Conservation (phyloP, 2,797 vertebrate species). For the Monodelphis domestica region DNA sequence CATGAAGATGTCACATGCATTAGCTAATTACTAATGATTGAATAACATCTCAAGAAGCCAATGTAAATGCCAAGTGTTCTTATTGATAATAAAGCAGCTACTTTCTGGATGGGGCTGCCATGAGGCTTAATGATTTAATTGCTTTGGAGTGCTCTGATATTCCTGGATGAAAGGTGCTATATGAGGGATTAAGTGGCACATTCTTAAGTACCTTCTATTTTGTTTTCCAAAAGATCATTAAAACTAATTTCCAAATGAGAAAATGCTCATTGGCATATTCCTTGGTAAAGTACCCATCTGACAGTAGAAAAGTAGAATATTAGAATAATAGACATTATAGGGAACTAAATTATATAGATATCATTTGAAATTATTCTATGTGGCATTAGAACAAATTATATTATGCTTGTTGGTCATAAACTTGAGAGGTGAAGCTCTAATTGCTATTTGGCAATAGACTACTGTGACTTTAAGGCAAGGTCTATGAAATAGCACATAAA, state of each 20-base stretch:
- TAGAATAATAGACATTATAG: conserved; percentile 33
- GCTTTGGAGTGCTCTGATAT: conserved; percentile 69
- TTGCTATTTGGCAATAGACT: conserved; percentile 24
- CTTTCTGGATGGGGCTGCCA: conserved; percentile 70
- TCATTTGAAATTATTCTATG: conserved; percentile 2
- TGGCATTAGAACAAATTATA: neutral
- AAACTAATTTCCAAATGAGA: conserved; percentile 32
- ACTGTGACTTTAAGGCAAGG: conserved; percentile 34
- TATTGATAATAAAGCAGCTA: conserved; percentile 76
- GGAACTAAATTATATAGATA: neutral
- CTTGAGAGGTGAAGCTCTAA: neutral
- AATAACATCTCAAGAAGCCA: conserved; percentile 56
- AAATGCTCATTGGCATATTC: neutral
- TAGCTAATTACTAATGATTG: conserved; percentile 66
- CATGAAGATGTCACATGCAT: conserved; percentile 28
- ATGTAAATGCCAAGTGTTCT: conserved; percentile 77
- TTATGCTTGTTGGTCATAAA: neutral
- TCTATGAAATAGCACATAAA: conserved; percentile 11
- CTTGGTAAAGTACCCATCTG: neutral
- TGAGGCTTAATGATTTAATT: conserved; percentile 80
- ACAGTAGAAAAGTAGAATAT: conserved; percentile 10
- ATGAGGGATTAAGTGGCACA: conserved; percentile 59
- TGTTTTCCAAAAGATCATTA: conserved; percentile 62
- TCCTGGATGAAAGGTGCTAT: conserved; percentile 72
- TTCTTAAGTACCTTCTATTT: conserved; percentile 72